Conservation (phyloP, 2,888 invertebrate genomes). For the Idaea aversata region DNA sequence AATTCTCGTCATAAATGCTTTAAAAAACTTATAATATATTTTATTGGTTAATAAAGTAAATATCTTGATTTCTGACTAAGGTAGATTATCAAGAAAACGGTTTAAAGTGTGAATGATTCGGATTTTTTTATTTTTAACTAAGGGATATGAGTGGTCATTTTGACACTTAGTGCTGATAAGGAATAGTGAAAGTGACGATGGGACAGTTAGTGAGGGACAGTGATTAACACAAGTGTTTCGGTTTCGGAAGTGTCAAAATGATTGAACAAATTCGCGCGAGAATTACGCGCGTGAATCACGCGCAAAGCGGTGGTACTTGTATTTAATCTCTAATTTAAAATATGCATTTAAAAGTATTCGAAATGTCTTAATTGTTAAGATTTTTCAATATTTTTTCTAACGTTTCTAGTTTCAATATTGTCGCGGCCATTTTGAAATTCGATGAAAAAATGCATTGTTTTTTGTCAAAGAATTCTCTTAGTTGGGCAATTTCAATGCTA, state of each 20-base stretch:
- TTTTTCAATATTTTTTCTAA: not conserved
- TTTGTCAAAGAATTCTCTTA: too few relatives aligned
- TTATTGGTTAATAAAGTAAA: too few relatives aligned
- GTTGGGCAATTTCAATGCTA: not conserved
- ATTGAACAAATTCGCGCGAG: not conserved
- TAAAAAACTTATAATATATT: not conserved
- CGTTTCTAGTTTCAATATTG: not conserved
- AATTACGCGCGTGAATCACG: not conserved
- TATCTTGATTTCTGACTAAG: too few relatives aligned
- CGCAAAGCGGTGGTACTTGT: slow-evolving; percentile 19
- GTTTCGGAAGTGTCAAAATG: slow-evolving; percentile 2
- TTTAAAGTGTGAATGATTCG: not conserved
- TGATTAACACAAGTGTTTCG: not conserved
- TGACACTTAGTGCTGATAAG: slow-evolving; percentile 5
- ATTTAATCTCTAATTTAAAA: slow-evolving; percentile 21
- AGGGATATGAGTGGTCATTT: not conserved
- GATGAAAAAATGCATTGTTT: too few relatives aligned
- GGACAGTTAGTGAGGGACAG: slow-evolving; percentile 4
- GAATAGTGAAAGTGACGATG: not conserved
- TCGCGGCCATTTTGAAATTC: not conserved
- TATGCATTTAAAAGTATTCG: slow-evolving; percentile 17
- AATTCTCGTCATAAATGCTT: not conserved
- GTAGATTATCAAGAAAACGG: too few relatives aligned
- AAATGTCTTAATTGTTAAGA: slow-evolving; percentile 10
- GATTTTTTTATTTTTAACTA: slow-evolving; percentile 1